Evolutionary conservation across 2,888 invertebrate genomes (phyloP).

Genomic region (Argynnis bischoffii): DNA sequence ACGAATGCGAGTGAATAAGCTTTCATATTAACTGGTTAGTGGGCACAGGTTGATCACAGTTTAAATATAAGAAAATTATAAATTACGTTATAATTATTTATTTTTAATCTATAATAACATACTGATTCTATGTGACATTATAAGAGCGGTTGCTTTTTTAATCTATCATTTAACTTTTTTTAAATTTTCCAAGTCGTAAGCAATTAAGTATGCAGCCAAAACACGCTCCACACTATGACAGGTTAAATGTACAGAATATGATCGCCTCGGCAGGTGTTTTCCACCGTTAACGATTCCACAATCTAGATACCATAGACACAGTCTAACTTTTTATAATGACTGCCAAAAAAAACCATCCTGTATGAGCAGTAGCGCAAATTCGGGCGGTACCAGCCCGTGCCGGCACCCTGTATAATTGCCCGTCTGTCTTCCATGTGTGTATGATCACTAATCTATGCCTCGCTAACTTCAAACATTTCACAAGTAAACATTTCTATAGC

Average conservation of each 20-base stretch:
- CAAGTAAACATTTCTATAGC: slow-evolving; percentile 41
- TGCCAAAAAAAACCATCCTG: slow-evolving; percentile 52
- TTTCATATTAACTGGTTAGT: slow-evolving; percentile 63
- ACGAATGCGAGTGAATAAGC: slow-evolving; percentile 79
- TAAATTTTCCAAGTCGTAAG: background rate
- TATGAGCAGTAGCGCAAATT: slow-evolving; percentile 66
- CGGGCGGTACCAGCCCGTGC: slow-evolving; percentile 76
- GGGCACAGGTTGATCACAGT: slow-evolving; percentile 57
- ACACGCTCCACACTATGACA: slow-evolving; percentile 5
- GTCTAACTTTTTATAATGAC: slow-evolving; percentile 40
- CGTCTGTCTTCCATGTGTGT: slow-evolving; percentile 66
- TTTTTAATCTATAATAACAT: background rate
- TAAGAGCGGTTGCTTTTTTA: background rate
- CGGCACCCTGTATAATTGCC: slow-evolving; percentile 72
- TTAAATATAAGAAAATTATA: background rate
- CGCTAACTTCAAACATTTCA: slow-evolving; percentile 46
- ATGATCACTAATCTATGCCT: slow-evolving; percentile 52
- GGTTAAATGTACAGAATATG: slow-evolving; percentile 19
- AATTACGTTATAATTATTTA: background rate
- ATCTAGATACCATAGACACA: slow-evolving; percentile 35
- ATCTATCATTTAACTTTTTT: background rate
- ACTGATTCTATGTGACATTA: background rate
- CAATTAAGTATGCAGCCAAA: slow-evolving; percentile 8
- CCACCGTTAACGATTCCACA: slow-evolving; percentile 27
- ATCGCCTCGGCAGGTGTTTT: slow-evolving; percentile 25